phyloP scores from a whole-genome alignment of 2,888 invertebrate genomes.

The Lasioglossum villosulum region DNA sequence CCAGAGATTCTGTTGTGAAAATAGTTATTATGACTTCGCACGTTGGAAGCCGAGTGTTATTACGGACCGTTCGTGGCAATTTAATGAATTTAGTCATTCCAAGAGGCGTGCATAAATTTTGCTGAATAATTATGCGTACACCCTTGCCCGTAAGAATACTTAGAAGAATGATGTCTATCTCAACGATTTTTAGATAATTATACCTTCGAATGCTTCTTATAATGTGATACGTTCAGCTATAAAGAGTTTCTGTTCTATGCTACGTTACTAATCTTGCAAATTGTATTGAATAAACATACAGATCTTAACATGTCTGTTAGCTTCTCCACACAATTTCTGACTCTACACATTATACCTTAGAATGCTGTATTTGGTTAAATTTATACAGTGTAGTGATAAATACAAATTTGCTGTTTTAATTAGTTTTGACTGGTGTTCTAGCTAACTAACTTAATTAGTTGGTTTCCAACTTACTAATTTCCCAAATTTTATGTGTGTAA shows the following conservation, averaged over 20 bases:
- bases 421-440: background rate
- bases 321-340: background rate
- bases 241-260: background rate
- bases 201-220: background rate
- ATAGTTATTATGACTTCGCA: background rate
- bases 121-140: background rate
- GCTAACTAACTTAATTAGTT: too few species aligned
- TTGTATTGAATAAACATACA: background rate
- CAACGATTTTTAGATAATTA: background rate
- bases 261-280: background rate
- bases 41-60: background rate
- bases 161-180: background rate
- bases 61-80: background rate
- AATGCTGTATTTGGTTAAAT: background rate
- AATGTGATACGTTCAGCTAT: too few species aligned
- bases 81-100: background rate
- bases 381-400: background rate
- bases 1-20: accelerated
- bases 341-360: background rate
- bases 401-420: background rate
- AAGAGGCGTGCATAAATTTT: background rate
- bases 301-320: background rate
- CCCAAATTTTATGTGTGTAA: too few species aligned
- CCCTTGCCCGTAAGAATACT: background rate
- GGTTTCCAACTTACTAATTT: too few species aligned